These are phyloP conservation scores for Oenanthe melanoleuca DNA, from an alignment of 2,113 vertebrate genomes.

Conservation along the genomic window DNA sequence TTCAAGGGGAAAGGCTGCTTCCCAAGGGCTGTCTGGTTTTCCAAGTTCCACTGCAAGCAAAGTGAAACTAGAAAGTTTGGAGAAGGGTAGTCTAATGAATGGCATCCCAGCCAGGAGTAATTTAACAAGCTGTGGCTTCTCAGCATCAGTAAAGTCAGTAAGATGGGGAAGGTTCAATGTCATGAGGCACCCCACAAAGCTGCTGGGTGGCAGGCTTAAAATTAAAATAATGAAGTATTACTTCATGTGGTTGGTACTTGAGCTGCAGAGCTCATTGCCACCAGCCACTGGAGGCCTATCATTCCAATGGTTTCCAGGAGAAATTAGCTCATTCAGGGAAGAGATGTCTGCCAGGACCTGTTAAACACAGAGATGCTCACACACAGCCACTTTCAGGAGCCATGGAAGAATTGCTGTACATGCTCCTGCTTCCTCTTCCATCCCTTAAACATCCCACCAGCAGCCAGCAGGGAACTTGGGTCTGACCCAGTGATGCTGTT, in stretches of 20 bases:
- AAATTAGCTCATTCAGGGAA: neutral
- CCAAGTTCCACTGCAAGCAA: neutral
- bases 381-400: neutral
- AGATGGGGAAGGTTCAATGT: neutral
- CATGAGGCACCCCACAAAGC: neutral
- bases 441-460: neutral
- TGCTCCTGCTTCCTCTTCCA: neutral
- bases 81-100: neutral
- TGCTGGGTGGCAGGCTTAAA: constrained; percentile 13
- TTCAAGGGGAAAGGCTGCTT: neutral
- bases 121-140: neutral
- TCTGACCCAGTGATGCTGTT: neutral
- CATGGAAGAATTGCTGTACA: neutral
- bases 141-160: neutral
- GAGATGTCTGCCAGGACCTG: neutral
- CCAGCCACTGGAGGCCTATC: neutral
- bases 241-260: neutral
- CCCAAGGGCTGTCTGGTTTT: neutral
- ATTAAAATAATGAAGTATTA: constrained; percentile 36
- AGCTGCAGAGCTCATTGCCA: neutral
- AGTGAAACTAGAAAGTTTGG: neutral
- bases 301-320: neutral
- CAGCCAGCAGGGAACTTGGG: neutral
- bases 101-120: neutral
- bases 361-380: neutral